Evolutionary conservation across 2,888 invertebrate genomes (phyloP).

Genomic region (Aspidiotus destructor): DNA sequence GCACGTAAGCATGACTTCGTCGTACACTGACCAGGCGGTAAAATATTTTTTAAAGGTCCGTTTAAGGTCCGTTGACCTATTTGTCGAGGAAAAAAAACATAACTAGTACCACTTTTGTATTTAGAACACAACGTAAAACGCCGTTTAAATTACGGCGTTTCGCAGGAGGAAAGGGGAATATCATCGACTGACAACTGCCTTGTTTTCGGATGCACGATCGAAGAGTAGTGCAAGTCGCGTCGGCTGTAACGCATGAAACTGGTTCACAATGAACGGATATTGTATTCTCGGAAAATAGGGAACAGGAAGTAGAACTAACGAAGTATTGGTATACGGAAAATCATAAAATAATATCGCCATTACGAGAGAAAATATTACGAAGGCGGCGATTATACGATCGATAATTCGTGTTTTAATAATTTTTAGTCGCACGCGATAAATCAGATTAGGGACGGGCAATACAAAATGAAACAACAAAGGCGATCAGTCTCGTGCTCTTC

Average conservation of each 20-base stretch:
- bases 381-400: too few relatives aligned
- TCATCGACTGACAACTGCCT: slow-evolving; percentile 13
- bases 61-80: slow-evolving; percentile 27
- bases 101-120: slow-evolving; percentile 8
- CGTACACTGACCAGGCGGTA: slow-evolving; percentile 20
- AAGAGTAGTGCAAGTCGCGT: too few relatives aligned
- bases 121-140: slow-evolving; percentile 7
- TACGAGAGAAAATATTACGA: too few relatives aligned
- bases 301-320: slow-evolving; percentile 7
- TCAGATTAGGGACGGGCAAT: too few relatives aligned
- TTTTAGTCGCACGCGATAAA: too few relatives aligned
- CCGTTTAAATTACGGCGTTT: not conserved
- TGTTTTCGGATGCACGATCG: slow-evolving; percentile 18
- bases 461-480: too few relatives aligned
- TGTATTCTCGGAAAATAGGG: slow-evolving; percentile 13
- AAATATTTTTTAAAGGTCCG: slow-evolving; percentile 7
- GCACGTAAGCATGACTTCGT: not conserved
- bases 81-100: slow-evolving; percentile 3
- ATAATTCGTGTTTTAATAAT: too few relatives aligned
- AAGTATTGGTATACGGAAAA: too few relatives aligned
- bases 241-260: slow-evolving; percentile 6
- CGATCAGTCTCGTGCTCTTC: too few relatives aligned
- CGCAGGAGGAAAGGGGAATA: not conserved
- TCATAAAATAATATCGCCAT: too few relatives aligned
- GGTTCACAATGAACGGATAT: slow-evolving; percentile 13